Conservation (phyloP, 2,888 invertebrate species). For the Drosophila mettleri region DNA sequence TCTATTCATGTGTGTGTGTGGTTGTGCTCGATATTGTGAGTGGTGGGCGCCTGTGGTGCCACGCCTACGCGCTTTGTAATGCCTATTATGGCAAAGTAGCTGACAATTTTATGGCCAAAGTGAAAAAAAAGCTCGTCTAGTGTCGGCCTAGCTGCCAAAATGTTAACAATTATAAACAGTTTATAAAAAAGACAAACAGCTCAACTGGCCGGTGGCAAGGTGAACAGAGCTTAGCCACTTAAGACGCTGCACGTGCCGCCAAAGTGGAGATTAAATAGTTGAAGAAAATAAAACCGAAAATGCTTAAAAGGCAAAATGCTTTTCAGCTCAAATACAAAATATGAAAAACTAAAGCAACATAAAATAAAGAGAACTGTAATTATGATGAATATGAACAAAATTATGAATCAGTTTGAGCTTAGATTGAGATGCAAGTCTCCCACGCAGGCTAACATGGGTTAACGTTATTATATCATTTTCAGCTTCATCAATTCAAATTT, state of each 20-base stretch:
- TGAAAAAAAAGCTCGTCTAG: slow-evolving; percentile 14
- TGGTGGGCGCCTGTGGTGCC: slow-evolving; percentile 38
- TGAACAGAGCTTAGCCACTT: slow-evolving; percentile 40
- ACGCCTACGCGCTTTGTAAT: slow-evolving; percentile 45
- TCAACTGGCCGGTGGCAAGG: slow-evolving; percentile 43
- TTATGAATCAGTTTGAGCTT: neutral
- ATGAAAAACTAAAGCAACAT: neutral
- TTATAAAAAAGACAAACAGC: slow-evolving; percentile 42
- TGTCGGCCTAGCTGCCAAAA: slow-evolving; percentile 45
- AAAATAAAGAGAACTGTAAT: neutral
- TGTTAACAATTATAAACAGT: slow-evolving; percentile 59
- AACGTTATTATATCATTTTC: neutral
- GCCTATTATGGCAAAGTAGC: slow-evolving; percentile 64
- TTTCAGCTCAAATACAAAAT: neutral
- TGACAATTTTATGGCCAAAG: slow-evolving; percentile 45
- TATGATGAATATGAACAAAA: neutral
- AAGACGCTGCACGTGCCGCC: slow-evolving; percentile 48
- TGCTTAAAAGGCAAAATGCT: neutral
- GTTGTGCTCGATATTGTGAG: slow-evolving; percentile 18
- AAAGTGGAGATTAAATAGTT: slow-evolving; percentile 6
- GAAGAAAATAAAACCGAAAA: slow-evolving; percentile 3
- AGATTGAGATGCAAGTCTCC: neutral
- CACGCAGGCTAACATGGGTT: neutral
- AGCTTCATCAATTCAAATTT: neutral
- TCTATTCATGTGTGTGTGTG: slow-evolving; percentile 5